phyloP scores from a whole-genome alignment of 1,140 invertebrate genomes.

The Diorhabda sublineata region DNA sequence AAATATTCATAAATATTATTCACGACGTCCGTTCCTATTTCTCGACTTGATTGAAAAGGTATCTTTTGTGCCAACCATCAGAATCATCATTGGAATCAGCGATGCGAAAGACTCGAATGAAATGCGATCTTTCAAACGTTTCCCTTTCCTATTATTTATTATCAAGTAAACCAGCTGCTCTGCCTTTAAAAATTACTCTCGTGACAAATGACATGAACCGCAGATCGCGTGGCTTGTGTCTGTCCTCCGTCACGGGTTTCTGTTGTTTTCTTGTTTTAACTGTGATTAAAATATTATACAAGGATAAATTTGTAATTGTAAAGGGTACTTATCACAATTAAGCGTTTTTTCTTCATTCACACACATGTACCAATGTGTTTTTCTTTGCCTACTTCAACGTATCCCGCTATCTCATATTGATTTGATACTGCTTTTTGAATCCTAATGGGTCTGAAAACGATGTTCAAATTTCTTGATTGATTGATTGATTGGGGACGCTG shows the following conservation, averaged over 20 bases:
- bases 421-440: too few species aligned
- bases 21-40: conserved; percentile 12
- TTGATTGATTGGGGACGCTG: too few species aligned
- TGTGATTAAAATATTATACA: too few species aligned
- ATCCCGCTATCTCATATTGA: too few species aligned
- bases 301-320: too few species aligned
- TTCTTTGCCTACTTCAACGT: too few species aligned
- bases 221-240: conserved; percentile 27
- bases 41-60: conserved; percentile 28
- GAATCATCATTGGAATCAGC: conserved; percentile 27
- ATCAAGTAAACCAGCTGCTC: conserved; percentile 32
- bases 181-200: conserved; percentile 24
- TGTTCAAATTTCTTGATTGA: too few species aligned
- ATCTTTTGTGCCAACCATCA: conserved; percentile 25
- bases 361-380: too few species aligned
- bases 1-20: conserved; percentile 15
- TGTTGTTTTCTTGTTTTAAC: conserved; percentile 18
- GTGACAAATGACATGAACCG: conserved; percentile 27
- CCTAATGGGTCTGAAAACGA: too few species aligned
- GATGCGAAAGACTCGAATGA: conserved; percentile 30
- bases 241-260: conserved; percentile 15
- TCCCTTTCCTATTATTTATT: conserved; percentile 32
- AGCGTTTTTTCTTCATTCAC: too few species aligned
- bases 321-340: too few species aligned
- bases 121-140: conserved; percentile 32